Base-by-base conservation (phyloP, 2,113 vertebrate genomes). In the Rhinolophus ferrumequinum region DNA sequence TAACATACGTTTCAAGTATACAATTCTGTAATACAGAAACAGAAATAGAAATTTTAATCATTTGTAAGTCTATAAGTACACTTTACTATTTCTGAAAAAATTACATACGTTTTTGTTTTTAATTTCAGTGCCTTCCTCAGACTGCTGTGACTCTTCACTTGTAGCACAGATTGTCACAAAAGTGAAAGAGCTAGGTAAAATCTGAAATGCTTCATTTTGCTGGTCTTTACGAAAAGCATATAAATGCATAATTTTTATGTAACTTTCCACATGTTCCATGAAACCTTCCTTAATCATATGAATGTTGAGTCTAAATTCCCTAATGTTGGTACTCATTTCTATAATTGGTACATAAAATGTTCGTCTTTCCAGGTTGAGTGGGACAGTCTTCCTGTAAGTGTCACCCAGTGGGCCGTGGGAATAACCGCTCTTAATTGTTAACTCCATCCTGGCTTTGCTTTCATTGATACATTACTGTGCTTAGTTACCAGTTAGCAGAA, bases 161-260 rank as follows among this genome's bases (percentile, higher is more conserved):
- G 99, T 99, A 98, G 99, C 98, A 95, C 99, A 99, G 96, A 99
- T 99, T 94, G 98, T 99, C 97, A 98, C 99, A 97, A 99, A 99
- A 99, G 98, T 98, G 89, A 99, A 99, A 98, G 99, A 99, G 97
- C 98, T 99, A 97, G 99, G 99, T 99, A 99, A 99, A 98, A 75
- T 88, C 93, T 75, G 44, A 72, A 98, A 92, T 96, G 50, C 79
- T 73, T 97, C 96, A 76, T 88, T 95, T 24, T 64, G 54, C 54
- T 88, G 35, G 96, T 80, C 88, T 79, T 89, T 56, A 58, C n/a
- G 44, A 60, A 90, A 67, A 75, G 3, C 6, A 6, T 9, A 28
- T 16, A 19, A 11, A 24, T 38, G 8, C 11, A 62, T 76, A 22
- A 22, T 66, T 92, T 54, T 66, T 70, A 35, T 41, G 5, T 21